phyloP scores from a whole-genome alignment of 2,113 vertebrate species.

The Rhynchopsitta pachyrhyncha region DNA sequence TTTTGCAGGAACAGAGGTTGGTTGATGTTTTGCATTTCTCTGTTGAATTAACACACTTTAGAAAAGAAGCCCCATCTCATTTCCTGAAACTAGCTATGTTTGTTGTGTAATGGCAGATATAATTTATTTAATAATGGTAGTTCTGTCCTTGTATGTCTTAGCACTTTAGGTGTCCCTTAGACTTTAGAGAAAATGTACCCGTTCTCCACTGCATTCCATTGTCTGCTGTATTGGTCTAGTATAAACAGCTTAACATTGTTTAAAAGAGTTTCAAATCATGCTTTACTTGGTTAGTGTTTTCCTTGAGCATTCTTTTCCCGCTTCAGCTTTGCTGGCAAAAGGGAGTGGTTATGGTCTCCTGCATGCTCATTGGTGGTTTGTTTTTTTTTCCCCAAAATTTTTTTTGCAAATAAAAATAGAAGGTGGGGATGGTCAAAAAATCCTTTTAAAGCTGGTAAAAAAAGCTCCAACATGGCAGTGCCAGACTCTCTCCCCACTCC shows the following conservation, averaged over 20 bases:
- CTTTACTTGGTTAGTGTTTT: background rate
- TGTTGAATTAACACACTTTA: background rate
- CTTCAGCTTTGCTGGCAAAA: background rate
- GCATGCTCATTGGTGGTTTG: rapidly evolving
- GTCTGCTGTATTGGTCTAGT: background rate
- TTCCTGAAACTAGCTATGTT: background rate
- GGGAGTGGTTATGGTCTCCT: background rate
- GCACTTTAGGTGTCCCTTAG: background rate
- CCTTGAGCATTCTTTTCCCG: background rate
- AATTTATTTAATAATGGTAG: background rate
- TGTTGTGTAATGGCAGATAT: background rate
- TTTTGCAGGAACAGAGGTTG: background rate
- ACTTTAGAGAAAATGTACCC: background rate
- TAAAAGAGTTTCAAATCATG: background rate
- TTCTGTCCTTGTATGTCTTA: background rate
- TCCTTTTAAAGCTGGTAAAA: background rate
- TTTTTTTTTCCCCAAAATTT: background rate
- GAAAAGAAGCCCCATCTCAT: background rate
- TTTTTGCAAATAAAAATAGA: background rate
- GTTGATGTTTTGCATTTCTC: background rate
- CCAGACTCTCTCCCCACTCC: rapidly evolving
- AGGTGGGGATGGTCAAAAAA: background rate
- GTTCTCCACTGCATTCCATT: background rate
- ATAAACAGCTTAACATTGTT: background rate
- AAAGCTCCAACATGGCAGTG: rapidly evolving